Evolutionary conservation across 2,797 vertebrate species (phyloP).

Genomic region (Craterocephalus amniculus): DNA sequence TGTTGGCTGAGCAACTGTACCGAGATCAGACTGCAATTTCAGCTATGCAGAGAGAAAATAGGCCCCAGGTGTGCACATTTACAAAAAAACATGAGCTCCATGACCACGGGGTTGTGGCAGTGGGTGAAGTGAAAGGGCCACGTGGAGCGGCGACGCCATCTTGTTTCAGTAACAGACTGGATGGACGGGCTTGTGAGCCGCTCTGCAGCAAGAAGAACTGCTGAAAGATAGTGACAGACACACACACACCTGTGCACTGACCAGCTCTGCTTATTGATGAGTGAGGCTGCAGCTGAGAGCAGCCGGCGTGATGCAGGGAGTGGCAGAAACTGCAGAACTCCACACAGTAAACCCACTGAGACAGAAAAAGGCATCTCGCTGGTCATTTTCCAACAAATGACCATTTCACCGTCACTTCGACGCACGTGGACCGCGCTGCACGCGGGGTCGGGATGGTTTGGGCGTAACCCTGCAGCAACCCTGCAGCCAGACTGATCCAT

Average conservation of each 20-base stretch:
- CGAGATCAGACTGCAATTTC: conserved; percentile 34
- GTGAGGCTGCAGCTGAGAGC: conserved; percentile 49
- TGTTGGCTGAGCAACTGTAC: conserved; percentile 30
- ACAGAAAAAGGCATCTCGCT: conserved; percentile 11
- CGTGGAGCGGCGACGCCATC: conserved; percentile 66
- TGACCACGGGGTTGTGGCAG: conserved; percentile 26
- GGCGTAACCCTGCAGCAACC: conserved; percentile 39
- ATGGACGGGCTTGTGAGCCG: conserved; percentile 28
- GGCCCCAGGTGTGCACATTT: conserved; percentile 47
- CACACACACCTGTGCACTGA: conserved; percentile 21
- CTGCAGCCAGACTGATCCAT: conserved; percentile 3
- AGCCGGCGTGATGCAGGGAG: conserved; percentile 61
- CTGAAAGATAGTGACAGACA: conserved; percentile 41
- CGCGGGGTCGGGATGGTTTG: neutral
- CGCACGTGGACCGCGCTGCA: neutral
- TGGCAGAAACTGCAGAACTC: conserved; percentile 63
- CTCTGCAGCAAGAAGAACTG: conserved; percentile 49
- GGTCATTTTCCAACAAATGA: neutral
- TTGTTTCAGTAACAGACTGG: conserved; percentile 54
- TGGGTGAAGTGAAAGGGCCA: conserved; percentile 31
- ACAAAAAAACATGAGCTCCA: neutral
- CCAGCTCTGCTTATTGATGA: conserved; percentile 61
- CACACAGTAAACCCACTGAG: conserved; percentile 8
- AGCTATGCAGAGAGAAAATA: conserved; percentile 44
- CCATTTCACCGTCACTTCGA: conserved; percentile 8